phyloP scores from a whole-genome alignment of 1,140 invertebrate genomes.

The Diorhabda sublineata region DNA sequence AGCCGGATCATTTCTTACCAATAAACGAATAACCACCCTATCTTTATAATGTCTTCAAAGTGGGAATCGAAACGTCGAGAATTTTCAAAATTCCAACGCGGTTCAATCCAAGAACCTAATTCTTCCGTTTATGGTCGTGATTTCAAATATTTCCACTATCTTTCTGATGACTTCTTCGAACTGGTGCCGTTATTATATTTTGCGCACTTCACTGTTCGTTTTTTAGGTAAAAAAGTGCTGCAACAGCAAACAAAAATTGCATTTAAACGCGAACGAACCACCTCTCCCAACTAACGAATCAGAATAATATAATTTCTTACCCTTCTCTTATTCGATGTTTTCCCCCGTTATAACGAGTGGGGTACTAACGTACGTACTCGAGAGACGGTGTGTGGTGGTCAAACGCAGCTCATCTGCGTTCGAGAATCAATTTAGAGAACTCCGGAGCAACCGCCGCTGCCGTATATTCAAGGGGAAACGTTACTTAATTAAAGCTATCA shows the following conservation, averaged over 20 bases:
- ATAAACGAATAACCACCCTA: no score
- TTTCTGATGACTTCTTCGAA: no score
- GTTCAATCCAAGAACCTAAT: no score
- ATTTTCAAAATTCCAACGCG: no score
- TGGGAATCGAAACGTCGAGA: no score
- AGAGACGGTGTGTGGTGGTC: constrained; percentile 7
- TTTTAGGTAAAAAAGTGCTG: no score
- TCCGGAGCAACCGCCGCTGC: not conserved
- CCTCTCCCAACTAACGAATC: constrained; percentile 21
- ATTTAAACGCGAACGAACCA: not conserved
- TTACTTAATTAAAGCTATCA: constrained; percentile 14
- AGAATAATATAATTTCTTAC: constrained; percentile 26
- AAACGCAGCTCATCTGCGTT: constrained; percentile 20
- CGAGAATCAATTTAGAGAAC: constrained; percentile 16
- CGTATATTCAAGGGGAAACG: not conserved
- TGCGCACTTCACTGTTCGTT: no score
- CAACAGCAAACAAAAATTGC: not conserved
- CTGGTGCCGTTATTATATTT: no score
- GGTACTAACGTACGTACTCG: constrained; percentile 1
- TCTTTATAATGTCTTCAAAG: no score
- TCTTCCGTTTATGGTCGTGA: no score
- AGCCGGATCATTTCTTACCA: no score
- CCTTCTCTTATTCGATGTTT: constrained; percentile 10
- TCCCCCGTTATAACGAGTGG: constrained; percentile 20
- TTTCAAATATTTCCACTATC: no score